Conservation (phyloP, 2,888 invertebrate genomes). For the Agrotis segetum region DNA sequence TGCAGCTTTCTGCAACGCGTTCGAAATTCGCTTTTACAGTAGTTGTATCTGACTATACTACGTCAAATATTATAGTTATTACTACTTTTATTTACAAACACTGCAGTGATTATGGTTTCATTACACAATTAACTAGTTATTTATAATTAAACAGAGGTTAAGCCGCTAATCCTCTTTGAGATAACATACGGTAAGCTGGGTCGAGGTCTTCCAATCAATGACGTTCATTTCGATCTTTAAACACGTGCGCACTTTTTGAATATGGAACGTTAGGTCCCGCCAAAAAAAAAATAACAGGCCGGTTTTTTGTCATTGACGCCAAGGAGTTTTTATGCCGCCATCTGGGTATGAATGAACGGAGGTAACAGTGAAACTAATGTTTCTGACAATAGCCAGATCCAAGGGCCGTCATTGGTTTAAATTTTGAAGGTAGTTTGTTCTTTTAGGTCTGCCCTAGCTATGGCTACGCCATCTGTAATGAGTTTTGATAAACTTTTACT, state of each 20-base stretch:
- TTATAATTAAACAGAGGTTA: constrained; percentile 18
- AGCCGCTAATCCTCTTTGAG: constrained; percentile 31
- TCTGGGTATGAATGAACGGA: not conserved
- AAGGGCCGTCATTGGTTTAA: not conserved
- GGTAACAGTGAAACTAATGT: not conserved
- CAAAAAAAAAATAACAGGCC: constrained; percentile 20
- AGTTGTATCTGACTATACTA: too few species aligned
- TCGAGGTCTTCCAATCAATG: constrained; percentile 34
- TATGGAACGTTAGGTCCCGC: constrained; percentile 28
- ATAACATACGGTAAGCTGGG: constrained; percentile 24
- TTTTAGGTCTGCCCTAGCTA: not conserved
- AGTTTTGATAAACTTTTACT: not conserved
- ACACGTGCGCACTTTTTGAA: constrained; percentile 48
- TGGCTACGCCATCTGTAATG: not conserved
- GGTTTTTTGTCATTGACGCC: not conserved
- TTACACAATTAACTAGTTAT: constrained; percentile 27
- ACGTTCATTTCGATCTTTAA: constrained; percentile 36
- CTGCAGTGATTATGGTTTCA: constrained; percentile 8
- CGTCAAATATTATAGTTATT: not conserved
- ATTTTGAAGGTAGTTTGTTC: not conserved
- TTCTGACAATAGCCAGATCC: not conserved
- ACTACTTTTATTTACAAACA: constrained; percentile 42
- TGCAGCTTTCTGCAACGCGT: too few species aligned
- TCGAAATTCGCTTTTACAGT: too few species aligned
- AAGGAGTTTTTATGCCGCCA: constrained; percentile 3